Conservation (phyloP, 1,140 invertebrate genomes). For the Drosophila nebulosa region DNA sequence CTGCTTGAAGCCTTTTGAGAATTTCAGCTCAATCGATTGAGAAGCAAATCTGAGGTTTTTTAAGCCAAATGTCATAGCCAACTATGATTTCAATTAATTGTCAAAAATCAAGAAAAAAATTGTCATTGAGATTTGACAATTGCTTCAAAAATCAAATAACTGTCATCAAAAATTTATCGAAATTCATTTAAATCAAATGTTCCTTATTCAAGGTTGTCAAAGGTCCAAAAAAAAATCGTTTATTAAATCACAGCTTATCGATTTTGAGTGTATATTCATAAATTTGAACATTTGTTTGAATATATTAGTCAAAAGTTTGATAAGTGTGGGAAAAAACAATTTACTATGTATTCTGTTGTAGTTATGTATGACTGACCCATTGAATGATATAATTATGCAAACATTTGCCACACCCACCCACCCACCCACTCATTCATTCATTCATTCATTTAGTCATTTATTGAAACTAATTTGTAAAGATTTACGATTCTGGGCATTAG, state of each 20-base stretch:
- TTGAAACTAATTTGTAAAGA: neutral
- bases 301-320: neutral
- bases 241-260: too few species aligned
- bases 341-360: neutral
- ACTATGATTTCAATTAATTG: neutral
- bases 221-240: too few species aligned
- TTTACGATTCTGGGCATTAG: neutral
- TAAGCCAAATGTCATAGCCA: neutral
- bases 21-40: neutral
- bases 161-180: too few species aligned
- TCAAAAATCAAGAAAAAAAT: too few species aligned
- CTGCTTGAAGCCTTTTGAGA: neutral
- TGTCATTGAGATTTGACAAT: too few species aligned
- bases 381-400: neutral
- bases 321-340: neutral
- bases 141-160: too few species aligned
- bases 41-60: neutral
- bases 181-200: too few species aligned
- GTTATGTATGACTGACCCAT: neutral
- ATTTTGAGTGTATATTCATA: too few species aligned
- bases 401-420: neutral
- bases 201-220: too few species aligned
- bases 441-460: neutral
- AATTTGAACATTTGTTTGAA: neutral
- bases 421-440: neutral